phyloP scores from a whole-genome alignment of 1,140 invertebrate genomes.

The Penaeus indicus region DNA sequence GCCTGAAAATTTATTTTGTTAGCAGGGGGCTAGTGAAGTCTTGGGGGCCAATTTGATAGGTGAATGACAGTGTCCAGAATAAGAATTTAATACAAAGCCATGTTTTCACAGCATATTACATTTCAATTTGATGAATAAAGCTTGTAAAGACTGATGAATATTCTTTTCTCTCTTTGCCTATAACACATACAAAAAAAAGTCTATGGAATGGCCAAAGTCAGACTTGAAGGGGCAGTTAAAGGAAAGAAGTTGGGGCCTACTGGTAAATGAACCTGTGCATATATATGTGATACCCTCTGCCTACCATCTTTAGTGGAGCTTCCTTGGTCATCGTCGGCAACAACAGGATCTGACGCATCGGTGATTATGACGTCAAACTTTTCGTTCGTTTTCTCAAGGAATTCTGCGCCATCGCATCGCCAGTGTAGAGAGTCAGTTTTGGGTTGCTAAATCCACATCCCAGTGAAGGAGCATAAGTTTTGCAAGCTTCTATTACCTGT shows the following conservation, averaged over 20 bases:
- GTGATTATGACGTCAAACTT: slow-evolving; percentile 99
- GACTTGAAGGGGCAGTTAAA: too few relatives aligned
- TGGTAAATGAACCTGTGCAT: background rate
- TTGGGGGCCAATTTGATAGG: too few relatives aligned
- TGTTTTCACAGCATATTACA: too few relatives aligned
- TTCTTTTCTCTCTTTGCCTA: too few relatives aligned
- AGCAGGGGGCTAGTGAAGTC: too few relatives aligned
- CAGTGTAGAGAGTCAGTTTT: slow-evolving; percentile 87
- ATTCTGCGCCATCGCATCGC: slow-evolving; percentile 97
- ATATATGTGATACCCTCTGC: background rate
- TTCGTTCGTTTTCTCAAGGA: slow-evolving; percentile 86
- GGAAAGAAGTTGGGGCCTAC: background rate
- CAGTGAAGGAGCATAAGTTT: slow-evolving; percentile 92
- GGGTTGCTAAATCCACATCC: slow-evolving; percentile 85
- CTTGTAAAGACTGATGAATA: too few relatives aligned
- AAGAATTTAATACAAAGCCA: too few relatives aligned
- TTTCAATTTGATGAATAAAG: too few relatives aligned
- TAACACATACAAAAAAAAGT: too few relatives aligned
- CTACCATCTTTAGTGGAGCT: slow-evolving; percentile 44
- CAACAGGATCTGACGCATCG: slow-evolving; percentile 96
- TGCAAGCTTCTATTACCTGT: slow-evolving; percentile 91
- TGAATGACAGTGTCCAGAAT: too few relatives aligned
- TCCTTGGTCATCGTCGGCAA: slow-evolving; percentile 28
- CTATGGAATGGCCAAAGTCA: too few relatives aligned
- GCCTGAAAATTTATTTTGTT: too few relatives aligned